Base-by-base conservation (phyloP, 2,113 vertebrate genomes). In the Alces alces region DNA sequence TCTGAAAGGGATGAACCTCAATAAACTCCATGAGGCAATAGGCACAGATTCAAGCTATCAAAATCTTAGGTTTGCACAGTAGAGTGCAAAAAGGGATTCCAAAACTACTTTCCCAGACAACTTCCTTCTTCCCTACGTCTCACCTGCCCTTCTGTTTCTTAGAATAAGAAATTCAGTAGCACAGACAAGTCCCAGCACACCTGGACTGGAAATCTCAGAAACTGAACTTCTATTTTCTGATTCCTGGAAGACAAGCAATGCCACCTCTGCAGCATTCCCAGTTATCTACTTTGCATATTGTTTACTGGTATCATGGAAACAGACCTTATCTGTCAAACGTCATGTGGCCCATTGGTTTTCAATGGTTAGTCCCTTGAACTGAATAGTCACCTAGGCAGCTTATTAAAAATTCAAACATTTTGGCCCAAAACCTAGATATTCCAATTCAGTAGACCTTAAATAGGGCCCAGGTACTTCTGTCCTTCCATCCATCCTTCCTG, bases 11-110 rank as follows among this genome's bases (percentile, higher is more conserved):
- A 73, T 54, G 55, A 89, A 45, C 43, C 60, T 95, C 52, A 55
- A 93, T 88, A 94, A 95, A 93, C 64, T 82, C 52, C 54, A 58
- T 92, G 93, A 95, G 50, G 89, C 84, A 95, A 97, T 3, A 80
- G 47, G n/a, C 10, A 39, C 15, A 28, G 19, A 78, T 61, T 86
- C 93, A 95, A 93, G 39, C n/a, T 54, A 92, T 80, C 89, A 92
- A 66, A 92, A 89, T 60, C 76, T 89, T 50, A 78, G 4, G 76
- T 58, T 66, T 70, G 17, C 43, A 78, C n/a, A 84, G 19, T 43
- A 94, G n/a, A 92, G 83, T 55, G 2, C 6, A 89, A 79, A 66
- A 89, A 96, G 54, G 9, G 70, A 87, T 66, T 87, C 66, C 19
- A 85, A 95, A 93, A 89, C 57, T 58, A 16, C 21, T 66, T 50